phyloP scores from a whole-genome alignment of 1,140 invertebrate genomes.

The Macrobrachium nipponense region DNA sequence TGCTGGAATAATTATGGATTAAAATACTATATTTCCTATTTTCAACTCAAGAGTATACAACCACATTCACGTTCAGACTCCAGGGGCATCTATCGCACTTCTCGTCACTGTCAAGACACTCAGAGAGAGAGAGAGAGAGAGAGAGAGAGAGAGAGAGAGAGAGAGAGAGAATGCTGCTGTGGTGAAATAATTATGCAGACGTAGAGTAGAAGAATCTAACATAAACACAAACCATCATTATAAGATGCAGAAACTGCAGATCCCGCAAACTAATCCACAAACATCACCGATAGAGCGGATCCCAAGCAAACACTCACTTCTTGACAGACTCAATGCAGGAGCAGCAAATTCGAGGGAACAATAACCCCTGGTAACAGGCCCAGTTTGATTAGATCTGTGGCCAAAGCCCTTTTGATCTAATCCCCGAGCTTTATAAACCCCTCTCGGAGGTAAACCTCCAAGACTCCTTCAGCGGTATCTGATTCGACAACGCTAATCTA shows the following conservation, averaged over 20 bases:
- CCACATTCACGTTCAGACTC: background rate
- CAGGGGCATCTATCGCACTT: too few species aligned
- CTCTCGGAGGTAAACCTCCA: background rate
- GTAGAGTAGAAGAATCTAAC: background rate
- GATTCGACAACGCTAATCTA: background rate
- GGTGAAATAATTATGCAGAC: too few species aligned
- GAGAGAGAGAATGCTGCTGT: conserved; percentile 6
- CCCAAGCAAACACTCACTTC: too few species aligned
- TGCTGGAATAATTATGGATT: background rate
- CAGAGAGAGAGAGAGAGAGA: conserved; percentile 21
- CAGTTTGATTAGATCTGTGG: background rate
- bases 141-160: conserved; percentile 22
- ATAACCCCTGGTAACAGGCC: background rate
- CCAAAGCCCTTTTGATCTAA: too few species aligned
- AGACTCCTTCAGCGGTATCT: background rate
- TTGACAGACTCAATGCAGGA: too few species aligned
- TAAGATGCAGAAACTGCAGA: too few species aligned
- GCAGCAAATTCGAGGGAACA: too few species aligned
- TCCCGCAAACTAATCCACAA: too few species aligned
- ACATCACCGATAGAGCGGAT: too few species aligned
- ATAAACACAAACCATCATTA: too few species aligned
- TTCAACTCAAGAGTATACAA: background rate
- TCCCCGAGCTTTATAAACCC: background rate
- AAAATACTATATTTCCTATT: background rate
- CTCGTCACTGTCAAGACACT: too few species aligned